Conservation (phyloP, 2,888 invertebrate species). For the Drosophila testacea region DNA sequence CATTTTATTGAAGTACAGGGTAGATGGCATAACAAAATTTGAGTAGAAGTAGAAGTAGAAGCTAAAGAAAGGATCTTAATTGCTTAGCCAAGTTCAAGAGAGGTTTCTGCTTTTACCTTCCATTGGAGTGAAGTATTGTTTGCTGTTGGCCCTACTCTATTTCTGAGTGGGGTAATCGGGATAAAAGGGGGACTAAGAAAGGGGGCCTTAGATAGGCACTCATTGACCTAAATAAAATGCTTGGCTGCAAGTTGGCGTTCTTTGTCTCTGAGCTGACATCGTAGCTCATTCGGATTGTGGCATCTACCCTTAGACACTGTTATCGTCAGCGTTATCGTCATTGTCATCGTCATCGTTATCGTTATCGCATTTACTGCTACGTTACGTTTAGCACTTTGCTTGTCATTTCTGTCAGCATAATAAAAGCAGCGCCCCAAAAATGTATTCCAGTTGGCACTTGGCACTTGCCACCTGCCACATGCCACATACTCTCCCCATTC, state of each 20-base stretch:
- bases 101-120: constrained; percentile 1
- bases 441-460: constrained; percentile 17
- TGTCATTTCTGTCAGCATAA: constrained; percentile 69
- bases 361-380: constrained; percentile 66
- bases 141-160: constrained; percentile 1
- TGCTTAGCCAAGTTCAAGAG: constrained; percentile 47
- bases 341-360: constrained; percentile 65
- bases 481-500: neutral
- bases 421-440: constrained; percentile 36
- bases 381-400: constrained; percentile 55
- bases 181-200: too few species aligned
- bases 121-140: constrained; percentile 24
- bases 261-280: constrained; percentile 30
- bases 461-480: constrained; percentile 2
- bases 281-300: constrained; percentile 14
- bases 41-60: neutral
- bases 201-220: constrained; percentile 30
- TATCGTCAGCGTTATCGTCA: constrained; percentile 42
- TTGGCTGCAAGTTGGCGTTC: constrained; percentile 45
- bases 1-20: too few species aligned
- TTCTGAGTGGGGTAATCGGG: neutral
- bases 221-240: constrained; percentile 78
- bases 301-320: constrained; percentile 8
- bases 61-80: constrained; percentile 33
- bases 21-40: constrained; percentile 8